These are phyloP conservation scores for Heliangelus exortis DNA, from an alignment of 2,797 vertebrate genomes.

Conservation along the genomic window DNA sequence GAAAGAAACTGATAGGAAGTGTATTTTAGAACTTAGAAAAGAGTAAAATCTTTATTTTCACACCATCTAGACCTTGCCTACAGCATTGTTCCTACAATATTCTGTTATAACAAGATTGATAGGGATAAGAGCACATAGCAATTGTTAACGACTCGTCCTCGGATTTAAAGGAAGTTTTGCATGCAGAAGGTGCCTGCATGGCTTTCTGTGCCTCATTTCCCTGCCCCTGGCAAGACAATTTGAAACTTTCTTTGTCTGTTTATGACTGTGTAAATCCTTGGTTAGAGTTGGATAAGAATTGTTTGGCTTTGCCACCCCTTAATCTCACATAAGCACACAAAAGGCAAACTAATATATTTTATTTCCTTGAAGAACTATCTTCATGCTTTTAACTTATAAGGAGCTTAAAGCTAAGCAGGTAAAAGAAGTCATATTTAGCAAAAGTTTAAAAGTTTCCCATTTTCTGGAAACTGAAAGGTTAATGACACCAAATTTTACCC, in stretches of 20 bases:
- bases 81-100: neutral
- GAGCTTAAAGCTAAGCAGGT: neutral
- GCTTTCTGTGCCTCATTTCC: neutral
- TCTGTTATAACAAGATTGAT: neutral
- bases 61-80: conserved; percentile 5
- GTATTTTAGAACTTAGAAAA: conserved; percentile 8
- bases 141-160: neutral
- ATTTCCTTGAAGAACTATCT: neutral
- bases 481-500: neutral
- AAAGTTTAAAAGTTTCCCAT: neutral
- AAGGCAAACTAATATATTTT: neutral
- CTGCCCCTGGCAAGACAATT: neutral
- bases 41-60: conserved; percentile 2
- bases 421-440: neutral
- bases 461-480: neutral
- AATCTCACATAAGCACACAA: neutral
- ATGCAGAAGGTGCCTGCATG: neutral
- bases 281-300: neutral
- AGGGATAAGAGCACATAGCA: neutral
- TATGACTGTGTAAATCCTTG: neutral
- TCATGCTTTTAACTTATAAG: neutral
- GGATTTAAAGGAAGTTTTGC: conserved; percentile 11
- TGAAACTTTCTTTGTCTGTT: neutral
- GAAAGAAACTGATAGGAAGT: neutral
- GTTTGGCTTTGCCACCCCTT: neutral